A percentile compares a stretch with the other conserved stretches of the same genome.
phyloP scores from a whole-genome alignment of 2,113 vertebrate genomes.

The Ploceus nigricollis region DNA sequence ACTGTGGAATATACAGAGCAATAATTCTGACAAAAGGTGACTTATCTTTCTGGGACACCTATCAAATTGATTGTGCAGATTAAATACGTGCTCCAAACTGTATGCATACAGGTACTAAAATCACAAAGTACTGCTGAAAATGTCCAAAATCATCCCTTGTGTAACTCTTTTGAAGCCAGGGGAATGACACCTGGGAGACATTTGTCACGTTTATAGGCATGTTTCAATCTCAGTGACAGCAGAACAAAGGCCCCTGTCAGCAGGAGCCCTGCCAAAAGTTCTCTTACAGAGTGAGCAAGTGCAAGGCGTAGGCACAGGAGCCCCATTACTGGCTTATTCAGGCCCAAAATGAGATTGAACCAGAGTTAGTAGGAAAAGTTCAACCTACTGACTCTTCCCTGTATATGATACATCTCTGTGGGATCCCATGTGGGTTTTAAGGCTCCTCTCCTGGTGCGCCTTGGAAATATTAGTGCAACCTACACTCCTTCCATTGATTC shows the following conservation, averaged over 20 bases:
- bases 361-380: not conserved
- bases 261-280: not conserved
- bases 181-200: not conserved
- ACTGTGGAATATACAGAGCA: conserved; percentile 10
- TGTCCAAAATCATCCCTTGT: conserved; percentile 37
- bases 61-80: conserved; percentile 54
- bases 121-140: conserved; percentile 25
- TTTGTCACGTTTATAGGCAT: conserved; percentile 33
- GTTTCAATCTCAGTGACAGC: conserved; percentile 34
- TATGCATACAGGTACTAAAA: conserved; percentile 27
- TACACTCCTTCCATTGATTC: not conserved
- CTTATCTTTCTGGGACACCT: conserved; percentile 32
- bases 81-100: conserved; percentile 33
- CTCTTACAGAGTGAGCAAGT: not conserved
- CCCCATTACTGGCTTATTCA: not conserved
- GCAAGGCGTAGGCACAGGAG: not conserved
- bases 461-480: not conserved
- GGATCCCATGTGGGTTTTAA: not conserved
- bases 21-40: conserved; percentile 47
- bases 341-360: not conserved
- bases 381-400: not conserved
- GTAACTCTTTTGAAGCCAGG: conserved; percentile 32
- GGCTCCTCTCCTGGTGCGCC: not conserved
- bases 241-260: conserved; percentile 18
- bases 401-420: not conserved